phyloP scores from a whole-genome alignment of 2,888 invertebrate genomes.

The Alloplasta piceator region DNA sequence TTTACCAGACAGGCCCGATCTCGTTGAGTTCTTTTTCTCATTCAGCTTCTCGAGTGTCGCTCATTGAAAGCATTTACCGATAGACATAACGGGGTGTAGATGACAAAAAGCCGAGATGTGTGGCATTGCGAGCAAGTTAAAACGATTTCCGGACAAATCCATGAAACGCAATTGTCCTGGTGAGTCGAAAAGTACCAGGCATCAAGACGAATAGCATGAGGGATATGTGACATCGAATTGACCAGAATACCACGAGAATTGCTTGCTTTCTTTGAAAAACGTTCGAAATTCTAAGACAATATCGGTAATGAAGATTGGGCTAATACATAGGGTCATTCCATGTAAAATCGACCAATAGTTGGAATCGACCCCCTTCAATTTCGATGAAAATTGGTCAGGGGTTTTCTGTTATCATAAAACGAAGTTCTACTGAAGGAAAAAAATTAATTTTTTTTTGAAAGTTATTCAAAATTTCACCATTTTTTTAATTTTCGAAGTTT shows the following conservation, averaged over 20 bases:
- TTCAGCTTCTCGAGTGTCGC: constrained; percentile 15
- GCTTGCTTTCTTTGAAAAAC: neutral
- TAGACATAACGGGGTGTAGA: constrained; percentile 18
- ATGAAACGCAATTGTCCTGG: constrained; percentile 46
- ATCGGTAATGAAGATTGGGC: no score
- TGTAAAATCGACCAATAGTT: no score
- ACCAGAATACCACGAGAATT: neutral
- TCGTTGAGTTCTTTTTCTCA: constrained; percentile 8
- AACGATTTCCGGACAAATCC: constrained; percentile 59
- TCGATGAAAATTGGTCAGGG: no score
- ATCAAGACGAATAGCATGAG: constrained; percentile 6
- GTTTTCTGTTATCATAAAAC: no score
- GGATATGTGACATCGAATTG: neutral
- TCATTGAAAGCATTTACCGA: constrained; percentile 27
- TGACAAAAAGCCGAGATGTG: constrained; percentile 12
- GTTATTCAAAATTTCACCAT: no score
- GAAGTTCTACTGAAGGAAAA: no score
- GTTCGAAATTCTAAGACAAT: no score
- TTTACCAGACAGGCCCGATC: constrained; percentile 25
- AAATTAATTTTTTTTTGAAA: no score
- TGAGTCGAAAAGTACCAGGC: constrained; percentile 6
- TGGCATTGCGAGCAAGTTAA: constrained; percentile 27
- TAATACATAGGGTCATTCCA: no score
- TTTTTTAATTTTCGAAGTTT: no score
- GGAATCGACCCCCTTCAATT: no score